Evolutionary conservation across 1,140 invertebrate genomes (phyloP).

Genomic region (Lucilia cuprina): DNA sequence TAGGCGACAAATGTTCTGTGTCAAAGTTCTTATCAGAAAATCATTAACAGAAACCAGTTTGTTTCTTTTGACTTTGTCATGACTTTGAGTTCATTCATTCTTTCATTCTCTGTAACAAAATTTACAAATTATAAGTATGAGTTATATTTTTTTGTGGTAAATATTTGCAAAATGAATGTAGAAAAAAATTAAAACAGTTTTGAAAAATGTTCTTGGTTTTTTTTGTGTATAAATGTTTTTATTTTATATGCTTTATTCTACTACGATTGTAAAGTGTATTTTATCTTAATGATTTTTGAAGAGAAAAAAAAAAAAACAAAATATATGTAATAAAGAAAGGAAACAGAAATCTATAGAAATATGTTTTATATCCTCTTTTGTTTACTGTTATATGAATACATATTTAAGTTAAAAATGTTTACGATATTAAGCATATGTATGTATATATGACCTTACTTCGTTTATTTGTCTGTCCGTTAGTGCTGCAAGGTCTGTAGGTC

Average conservation of each 20-base stretch:
- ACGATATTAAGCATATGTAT: background rate
- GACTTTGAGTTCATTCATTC: background rate
- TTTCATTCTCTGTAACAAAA: too few relatives aligned
- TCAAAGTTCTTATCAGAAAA: background rate
- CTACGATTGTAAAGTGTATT: background rate
- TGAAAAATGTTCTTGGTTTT: background rate
- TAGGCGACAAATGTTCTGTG: background rate
- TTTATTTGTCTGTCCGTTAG: background rate
- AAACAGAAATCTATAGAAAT: background rate
- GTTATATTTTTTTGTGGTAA: background rate
- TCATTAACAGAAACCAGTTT: background rate
- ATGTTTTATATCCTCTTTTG: slow-evolving; percentile 9
- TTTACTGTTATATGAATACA: background rate
- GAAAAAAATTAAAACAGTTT: background rate
- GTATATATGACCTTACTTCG: slow-evolving; percentile 11
- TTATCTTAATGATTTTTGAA: background rate
- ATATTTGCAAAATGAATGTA: background rate
- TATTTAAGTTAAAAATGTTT: background rate
- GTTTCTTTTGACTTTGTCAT: background rate
- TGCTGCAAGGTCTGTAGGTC: too few relatives aligned
- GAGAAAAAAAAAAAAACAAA: too few relatives aligned
- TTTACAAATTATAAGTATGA: too few relatives aligned
- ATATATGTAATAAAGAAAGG: background rate
- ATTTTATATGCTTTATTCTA: background rate
- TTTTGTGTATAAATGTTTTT: background rate